phyloP scores from a whole-genome alignment of 2,888 invertebrate species.

The Torymus texanus region DNA sequence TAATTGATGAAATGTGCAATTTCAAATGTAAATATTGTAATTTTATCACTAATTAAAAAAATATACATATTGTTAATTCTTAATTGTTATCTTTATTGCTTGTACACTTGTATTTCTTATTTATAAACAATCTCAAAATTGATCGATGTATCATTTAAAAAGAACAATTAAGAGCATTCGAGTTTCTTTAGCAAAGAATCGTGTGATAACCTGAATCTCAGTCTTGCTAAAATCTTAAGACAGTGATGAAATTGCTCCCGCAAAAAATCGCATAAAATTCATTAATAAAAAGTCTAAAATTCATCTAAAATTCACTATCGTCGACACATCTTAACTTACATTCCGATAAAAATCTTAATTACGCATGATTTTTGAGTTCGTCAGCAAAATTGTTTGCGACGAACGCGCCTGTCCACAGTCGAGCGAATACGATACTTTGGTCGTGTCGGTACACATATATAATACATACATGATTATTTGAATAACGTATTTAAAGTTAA shows the following conservation, averaged over 20 bases:
- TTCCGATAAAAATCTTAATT: conserved; percentile 55
- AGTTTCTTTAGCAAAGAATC: conserved; percentile 48
- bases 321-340: conserved; percentile 46
- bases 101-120: conserved; percentile 52
- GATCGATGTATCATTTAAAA: conserved; percentile 48
- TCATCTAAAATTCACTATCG: conserved; percentile 54
- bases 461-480: conserved; percentile 67
- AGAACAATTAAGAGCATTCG: conserved; percentile 49
- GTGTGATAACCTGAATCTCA: conserved; percentile 50
- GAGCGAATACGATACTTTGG: conserved; percentile 69
- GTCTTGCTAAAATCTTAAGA: conserved; percentile 56
- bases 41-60: conserved; percentile 18
- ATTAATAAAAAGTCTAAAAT: conserved; percentile 52
- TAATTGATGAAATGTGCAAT: conserved; percentile 17
- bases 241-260: conserved; percentile 43
- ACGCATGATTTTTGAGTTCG: conserved; percentile 34
- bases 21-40: conserved; percentile 46
- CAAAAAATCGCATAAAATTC: conserved; percentile 41
- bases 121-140: conserved; percentile 53
- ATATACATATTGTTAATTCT: conserved; percentile 30
- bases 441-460: conserved; percentile 67
- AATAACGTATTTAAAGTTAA: conserved; percentile 61
- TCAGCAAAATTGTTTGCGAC: conserved; percentile 36
- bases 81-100: conserved; percentile 54
- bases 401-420: conserved; percentile 31